phyloP scores from a whole-genome alignment of 1,140 invertebrate species.

The Chlorops oryzae region DNA sequence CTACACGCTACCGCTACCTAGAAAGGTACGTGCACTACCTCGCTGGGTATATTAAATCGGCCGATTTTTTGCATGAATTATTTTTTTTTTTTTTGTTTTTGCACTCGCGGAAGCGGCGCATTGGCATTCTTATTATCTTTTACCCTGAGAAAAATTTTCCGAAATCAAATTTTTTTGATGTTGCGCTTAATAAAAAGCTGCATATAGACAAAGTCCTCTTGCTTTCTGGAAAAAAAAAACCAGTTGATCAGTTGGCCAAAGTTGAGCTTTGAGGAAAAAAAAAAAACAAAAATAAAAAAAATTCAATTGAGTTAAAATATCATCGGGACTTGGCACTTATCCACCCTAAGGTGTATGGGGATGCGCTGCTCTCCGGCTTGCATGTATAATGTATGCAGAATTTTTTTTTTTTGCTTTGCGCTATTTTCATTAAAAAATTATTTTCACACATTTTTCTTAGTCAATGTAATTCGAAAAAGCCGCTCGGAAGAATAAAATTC shows the following conservation, averaged over 20 bases:
- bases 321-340: too few relatives aligned
- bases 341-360: too few relatives aligned
- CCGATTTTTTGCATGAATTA: slow-evolving; percentile 43
- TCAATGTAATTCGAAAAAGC: too few relatives aligned
- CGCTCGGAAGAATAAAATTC: too few relatives aligned
- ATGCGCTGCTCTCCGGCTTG: too few relatives aligned
- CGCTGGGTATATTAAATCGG: slow-evolving; percentile 41
- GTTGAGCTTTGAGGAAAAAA: neutral
- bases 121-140: too few relatives aligned
- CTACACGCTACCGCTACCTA: too few relatives aligned
- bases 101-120: neutral
- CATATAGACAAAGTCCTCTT: slow-evolving; percentile 2
- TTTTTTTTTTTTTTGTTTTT: neutral
- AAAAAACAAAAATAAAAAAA: slow-evolving; percentile 2
- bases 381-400: too few relatives aligned
- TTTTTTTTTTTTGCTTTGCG: too few relatives aligned
- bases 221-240: slow-evolving; percentile 33
- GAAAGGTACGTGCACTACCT: too few relatives aligned
- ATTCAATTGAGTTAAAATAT: too few relatives aligned
- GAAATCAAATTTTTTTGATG: slow-evolving; percentile 8
- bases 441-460: slow-evolving; percentile 49
- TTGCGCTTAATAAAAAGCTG: neutral
- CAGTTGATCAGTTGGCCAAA: slow-evolving; percentile 43
- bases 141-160: slow-evolving; percentile 47
- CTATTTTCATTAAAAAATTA: slow-evolving; percentile 26